Evolutionary conservation across 2,113 vertebrate species (phyloP).

Genomic region (Charina bottae): DNA sequence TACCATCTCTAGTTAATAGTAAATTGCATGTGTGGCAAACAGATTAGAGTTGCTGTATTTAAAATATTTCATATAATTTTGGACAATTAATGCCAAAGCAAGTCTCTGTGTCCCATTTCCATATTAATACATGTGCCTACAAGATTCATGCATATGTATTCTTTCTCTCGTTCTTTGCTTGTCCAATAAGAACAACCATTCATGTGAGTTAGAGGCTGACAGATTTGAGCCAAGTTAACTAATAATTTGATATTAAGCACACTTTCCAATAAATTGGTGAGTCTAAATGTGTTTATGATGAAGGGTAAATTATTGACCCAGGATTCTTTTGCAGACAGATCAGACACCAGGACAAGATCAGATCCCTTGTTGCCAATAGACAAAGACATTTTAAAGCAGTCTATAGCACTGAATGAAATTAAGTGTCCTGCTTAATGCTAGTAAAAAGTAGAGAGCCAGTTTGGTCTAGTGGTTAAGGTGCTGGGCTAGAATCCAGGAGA

Average conservation of each 20-base stretch:
- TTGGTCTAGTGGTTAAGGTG: too few species aligned
- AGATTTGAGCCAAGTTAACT: background rate
- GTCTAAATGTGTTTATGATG: background rate
- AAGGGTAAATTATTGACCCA: background rate
- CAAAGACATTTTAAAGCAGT: background rate
- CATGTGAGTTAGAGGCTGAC: background rate
- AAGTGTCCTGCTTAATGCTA: background rate
- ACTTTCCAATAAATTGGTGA: background rate
- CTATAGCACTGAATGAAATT: background rate
- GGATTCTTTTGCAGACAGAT: background rate
- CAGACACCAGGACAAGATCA: background rate
- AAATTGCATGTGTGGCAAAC: slow-evolving; percentile 58
- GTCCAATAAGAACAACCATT: background rate
- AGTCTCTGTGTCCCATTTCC: background rate
- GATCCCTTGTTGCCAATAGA: background rate
- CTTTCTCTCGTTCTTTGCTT: background rate
- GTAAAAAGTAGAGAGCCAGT: too few species aligned
- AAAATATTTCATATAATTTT: slow-evolving; percentile 60
- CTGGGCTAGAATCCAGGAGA: too few species aligned
- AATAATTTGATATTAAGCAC: slow-evolving; percentile 7
- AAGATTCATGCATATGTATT: background rate
- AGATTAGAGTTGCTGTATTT: slow-evolving; percentile 55
- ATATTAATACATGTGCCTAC: background rate
- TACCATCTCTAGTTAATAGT: slow-evolving; percentile 57
- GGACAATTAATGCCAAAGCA: slow-evolving; percentile 33